Evolutionary conservation across 2,888 invertebrate species (phyloP).

Genomic region (Parelbella ahira): DNA sequence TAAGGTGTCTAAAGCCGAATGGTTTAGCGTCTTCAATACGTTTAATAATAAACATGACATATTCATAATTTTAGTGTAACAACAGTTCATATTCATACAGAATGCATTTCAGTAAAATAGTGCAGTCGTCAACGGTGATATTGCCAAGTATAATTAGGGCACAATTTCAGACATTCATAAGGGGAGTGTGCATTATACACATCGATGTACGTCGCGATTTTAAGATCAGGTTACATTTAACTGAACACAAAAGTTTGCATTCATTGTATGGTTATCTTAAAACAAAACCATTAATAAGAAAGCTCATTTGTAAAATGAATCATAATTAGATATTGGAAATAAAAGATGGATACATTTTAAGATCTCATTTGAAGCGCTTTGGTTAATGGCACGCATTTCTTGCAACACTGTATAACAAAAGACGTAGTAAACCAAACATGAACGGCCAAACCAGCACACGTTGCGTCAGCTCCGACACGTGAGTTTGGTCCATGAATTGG

Average conservation of each 20-base stretch:
- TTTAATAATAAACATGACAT: background rate
- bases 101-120: constrained; percentile 12
- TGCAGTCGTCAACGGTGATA: constrained; percentile 14
- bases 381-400: too few species aligned
- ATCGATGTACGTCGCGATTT: background rate
- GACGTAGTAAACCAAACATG: constrained; percentile 43
- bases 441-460: constrained; percentile 36
- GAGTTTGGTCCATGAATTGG: constrained; percentile 51
- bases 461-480: constrained; percentile 62
- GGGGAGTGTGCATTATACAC: constrained; percentile 10
- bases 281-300: too few species aligned
- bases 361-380: too few species aligned
- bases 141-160: constrained; percentile 24
- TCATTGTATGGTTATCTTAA: too few species aligned
- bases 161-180: constrained; percentile 21
- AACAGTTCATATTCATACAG: constrained; percentile 14
- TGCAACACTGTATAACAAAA: constrained; percentile 21
- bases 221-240: too few species aligned
- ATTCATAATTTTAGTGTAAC: constrained; percentile 2
- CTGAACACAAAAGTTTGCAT: too few species aligned
- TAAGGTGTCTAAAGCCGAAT: too few species aligned
- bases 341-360: too few species aligned
- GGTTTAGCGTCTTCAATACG: too few species aligned
- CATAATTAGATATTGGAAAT: too few species aligned
- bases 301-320: too few species aligned